phyloP scores from a whole-genome alignment of 2,888 invertebrate species.

The Furcula furcula region DNA sequence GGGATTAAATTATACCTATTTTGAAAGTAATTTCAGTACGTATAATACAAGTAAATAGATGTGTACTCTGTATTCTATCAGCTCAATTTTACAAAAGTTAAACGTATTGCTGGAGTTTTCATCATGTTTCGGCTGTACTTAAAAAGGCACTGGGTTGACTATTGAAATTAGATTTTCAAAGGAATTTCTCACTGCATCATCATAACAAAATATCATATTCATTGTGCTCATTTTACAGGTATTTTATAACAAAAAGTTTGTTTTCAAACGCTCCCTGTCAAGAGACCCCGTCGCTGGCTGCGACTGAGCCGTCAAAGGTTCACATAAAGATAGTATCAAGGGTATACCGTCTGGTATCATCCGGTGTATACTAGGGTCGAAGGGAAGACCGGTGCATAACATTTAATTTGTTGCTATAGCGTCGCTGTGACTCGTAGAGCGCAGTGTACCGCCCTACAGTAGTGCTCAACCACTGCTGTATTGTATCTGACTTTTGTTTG shows the following conservation, averaged over 20 bases:
- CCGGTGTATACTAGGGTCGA: slow-evolving; percentile 72
- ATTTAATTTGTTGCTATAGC: slow-evolving; percentile 33
- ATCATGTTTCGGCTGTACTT: too few relatives aligned
- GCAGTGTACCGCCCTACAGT: slow-evolving; percentile 57
- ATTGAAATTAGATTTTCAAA: too few relatives aligned
- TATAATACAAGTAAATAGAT: too few relatives aligned
- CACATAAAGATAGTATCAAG: slow-evolving; percentile 73
- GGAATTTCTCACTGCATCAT: neutral
- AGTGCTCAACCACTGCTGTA: slow-evolving; percentile 75
- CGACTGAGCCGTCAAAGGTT: slow-evolving; percentile 55
- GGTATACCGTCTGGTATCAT: slow-evolving; percentile 31
- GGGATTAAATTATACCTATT: too few relatives aligned
- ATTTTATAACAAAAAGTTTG: slow-evolving; percentile 33
- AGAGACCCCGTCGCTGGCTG: slow-evolving; percentile 62
- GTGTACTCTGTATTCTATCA: too few relatives aligned
- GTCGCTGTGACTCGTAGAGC: slow-evolving; percentile 51
- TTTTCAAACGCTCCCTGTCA: slow-evolving; percentile 47
- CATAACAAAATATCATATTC: slow-evolving; percentile 12
- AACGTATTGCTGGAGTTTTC: too few relatives aligned
- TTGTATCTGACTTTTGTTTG: slow-evolving; percentile 56
- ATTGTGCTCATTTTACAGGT: slow-evolving; percentile 60
- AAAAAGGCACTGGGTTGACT: too few relatives aligned
- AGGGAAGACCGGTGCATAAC: slow-evolving; percentile 61
- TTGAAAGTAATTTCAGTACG: too few relatives aligned
- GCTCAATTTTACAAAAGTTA: too few relatives aligned